phyloP scores from a whole-genome alignment of 2,888 invertebrate species.

The Metellina segmentata region DNA sequence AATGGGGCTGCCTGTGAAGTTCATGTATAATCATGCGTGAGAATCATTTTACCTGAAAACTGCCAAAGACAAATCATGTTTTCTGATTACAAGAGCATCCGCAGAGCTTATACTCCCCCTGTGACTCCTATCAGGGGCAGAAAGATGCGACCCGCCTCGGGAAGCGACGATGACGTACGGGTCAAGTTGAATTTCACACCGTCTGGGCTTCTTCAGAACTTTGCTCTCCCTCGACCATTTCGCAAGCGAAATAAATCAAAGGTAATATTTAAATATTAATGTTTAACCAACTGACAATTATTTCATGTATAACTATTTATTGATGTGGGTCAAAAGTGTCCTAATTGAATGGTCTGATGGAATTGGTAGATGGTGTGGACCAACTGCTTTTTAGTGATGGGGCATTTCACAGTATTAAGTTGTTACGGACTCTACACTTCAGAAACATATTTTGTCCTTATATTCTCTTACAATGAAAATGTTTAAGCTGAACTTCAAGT shows the following conservation, averaged over 20 bases:
- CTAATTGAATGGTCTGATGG: too few species aligned
- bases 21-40: not conserved
- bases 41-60: not conserved
- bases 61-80: conserved; percentile 43
- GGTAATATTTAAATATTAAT: conserved; percentile 29
- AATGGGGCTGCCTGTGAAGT: not conserved
- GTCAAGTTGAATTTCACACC: conserved; percentile 75
- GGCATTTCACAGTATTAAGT: too few species aligned
- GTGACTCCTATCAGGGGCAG: conserved; percentile 68
- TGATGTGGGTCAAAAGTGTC: too few species aligned
- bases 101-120: conserved; percentile 72
- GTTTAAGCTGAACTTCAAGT: too few species aligned
- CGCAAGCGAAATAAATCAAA: conserved; percentile 77
- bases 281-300: too few species aligned
- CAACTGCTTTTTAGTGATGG: too few species aligned
- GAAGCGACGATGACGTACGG: conserved; percentile 66
- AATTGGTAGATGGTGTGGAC: too few species aligned
- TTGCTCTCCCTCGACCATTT: conserved; percentile 76
- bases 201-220: conserved; percentile 74
- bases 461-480: too few species aligned
- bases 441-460: too few species aligned
- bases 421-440: too few species aligned
- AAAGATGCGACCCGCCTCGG: conserved; percentile 56
- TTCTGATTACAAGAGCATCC: conserved; percentile 73
- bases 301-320: too few species aligned